These are phyloP conservation scores for Chrosomus eos DNA, from an alignment of 2,797 vertebrate genomes.

Conservation along the genomic window DNA sequence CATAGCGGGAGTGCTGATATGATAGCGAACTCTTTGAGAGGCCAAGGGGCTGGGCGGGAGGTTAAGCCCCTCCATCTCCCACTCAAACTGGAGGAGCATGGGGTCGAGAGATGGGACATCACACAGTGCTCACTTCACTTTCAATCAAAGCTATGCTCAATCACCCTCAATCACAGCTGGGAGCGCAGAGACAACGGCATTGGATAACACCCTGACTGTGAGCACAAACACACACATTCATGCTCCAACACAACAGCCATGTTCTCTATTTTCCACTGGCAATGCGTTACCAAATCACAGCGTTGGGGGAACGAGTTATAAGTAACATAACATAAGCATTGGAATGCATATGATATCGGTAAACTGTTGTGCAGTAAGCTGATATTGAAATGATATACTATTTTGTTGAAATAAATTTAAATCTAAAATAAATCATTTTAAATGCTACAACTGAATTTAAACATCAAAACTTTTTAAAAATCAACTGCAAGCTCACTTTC, in stretches of 20 bases:
- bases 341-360: neutral
- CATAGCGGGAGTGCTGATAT: slow-evolving; percentile 31
- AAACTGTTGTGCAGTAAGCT: neutral
- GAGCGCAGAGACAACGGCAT: slow-evolving; percentile 38
- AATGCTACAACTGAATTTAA: neutral
- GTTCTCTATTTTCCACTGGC: neutral
- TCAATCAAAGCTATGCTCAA: slow-evolving; percentile 56
- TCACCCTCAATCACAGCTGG: slow-evolving; percentile 52
- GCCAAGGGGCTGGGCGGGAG: slow-evolving; percentile 21
- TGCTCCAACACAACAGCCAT: neutral
- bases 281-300: neutral
- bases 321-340: neutral
- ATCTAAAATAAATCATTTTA: neutral
- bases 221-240: slow-evolving; percentile 37
- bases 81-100: slow-evolving; percentile 43
- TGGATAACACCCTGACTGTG: slow-evolving; percentile 40
- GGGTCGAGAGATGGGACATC: slow-evolving; percentile 40
- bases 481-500: neutral
- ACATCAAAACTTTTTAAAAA: neutral
- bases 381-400: neutral
- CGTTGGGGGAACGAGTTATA: neutral
- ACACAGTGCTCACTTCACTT: slow-evolving; percentile 54
- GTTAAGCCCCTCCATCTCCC: slow-evolving; percentile 45
- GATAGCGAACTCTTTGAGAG: slow-evolving; percentile 27
- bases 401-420: too few species aligned